Base-by-base conservation (phyloP, 2,888 invertebrate genomes). In the Augiades crinisus region DNA sequence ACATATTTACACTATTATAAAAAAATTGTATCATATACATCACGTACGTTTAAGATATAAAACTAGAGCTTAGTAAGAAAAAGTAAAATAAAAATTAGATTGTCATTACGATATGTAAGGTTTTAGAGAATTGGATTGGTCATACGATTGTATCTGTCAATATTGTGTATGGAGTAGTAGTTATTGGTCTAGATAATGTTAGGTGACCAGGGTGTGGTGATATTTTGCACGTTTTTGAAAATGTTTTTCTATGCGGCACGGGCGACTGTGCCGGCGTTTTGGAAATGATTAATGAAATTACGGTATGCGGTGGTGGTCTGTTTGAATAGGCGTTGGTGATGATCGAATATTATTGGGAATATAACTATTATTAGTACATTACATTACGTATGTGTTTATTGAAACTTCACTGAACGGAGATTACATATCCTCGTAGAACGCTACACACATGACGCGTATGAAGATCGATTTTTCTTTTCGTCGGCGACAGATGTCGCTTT, bases 131-230 rank as follows among this genome's bases (percentile, higher is more conserved):
- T 67, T 80, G 76, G 67, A 41, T 75, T 76, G 79, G 79, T 82
- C 82, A 76, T 78, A 81, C 76, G 81, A 75, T 78, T 77, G 83
- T 82, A 81, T 85, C 78, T 80, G 78, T 81, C 81, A 71, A 72
- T 81, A 81, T 76, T 81, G 78, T 72, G 62, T 81, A 81, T 71
- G 68, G 64, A 27, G 49, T 83, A 81, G 85, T 85, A 85, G 79
- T 75, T 79, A 82, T 79, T 78, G 84, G 81, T 83, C 83, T 86
- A 87, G 81, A 82, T 86, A 86, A 85, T 78, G 82, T 85, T 89
- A 89, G 88, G 89, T 74, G 88, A 89, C 89, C 89, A 89, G 89
- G 89, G 89, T 89, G 89, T 81, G 89, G 87, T 87, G 89, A 88
- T 89, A 89, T 88, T 88, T 88, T 87, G 87, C 86, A 87, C 83